Base-by-base conservation (phyloP, 2,888 invertebrate genomes). In the Coleophora flavipennella region DNA sequence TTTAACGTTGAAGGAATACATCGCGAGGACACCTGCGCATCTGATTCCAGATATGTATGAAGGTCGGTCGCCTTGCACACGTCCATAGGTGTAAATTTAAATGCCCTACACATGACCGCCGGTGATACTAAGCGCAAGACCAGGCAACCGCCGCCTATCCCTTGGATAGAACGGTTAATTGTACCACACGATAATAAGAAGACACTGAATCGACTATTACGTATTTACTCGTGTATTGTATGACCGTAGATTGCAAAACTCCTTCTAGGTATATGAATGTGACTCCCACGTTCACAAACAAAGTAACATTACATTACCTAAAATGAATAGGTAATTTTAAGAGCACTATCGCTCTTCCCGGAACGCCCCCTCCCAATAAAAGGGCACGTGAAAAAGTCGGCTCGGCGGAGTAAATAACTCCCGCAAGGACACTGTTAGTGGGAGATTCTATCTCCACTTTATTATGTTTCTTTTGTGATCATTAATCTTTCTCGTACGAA, bases 381-480 rank as follows among this genome's bases (percentile, higher is more conserved):
- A 71, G 67, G 73, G 63, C 70, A 75, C 67, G 75, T 74, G 78
- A 80, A 80, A 81, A 81, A 80, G 74, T 74, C 73, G 74, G 67
- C 65, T 64, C 66, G 57, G 59, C 68, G 64, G 62, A 80, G 79
- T 79, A 83, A 83, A 83, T 83, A 81, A 78, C 79, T 80, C 80
- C 79, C 83, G 62, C 83, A 83, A 83, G 81, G 83, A 84, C 83
- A 81, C 83, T 75, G 83, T 81, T 81, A 83, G 83, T 78, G 78
- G 81, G 63, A 83, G 83, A 84, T 84, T 76, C 78, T 81, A 84
- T 84, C 83, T 83, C 71, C 73, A 76, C 73, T 81, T 83, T 84
- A 83, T 84, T 84, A 83, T 83, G 83, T 84, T 84, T 81, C 81
- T 83, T 84, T 83, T 84, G 83, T 81, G 84, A 83, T 83, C 84